These are phyloP conservation scores for Pelvicachromis taeniatus DNA, from an alignment of 2,113 vertebrate species.

Conservation along the genomic window DNA sequence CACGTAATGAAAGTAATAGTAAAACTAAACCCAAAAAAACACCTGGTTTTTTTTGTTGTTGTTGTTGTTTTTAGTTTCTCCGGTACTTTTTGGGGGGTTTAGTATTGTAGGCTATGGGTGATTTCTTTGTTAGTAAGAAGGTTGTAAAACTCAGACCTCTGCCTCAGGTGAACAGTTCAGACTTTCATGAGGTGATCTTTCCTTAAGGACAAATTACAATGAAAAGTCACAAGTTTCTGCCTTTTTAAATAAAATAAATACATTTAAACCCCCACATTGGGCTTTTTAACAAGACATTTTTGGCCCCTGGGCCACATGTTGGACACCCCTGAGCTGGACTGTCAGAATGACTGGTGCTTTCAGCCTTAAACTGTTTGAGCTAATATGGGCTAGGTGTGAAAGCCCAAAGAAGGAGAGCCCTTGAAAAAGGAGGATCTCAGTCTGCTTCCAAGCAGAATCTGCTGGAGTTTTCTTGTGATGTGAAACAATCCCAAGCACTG, in stretches of 20 bases:
- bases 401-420: background rate
- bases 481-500: background rate
- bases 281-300: background rate
- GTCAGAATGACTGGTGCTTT: background rate
- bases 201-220: background rate
- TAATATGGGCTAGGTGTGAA: background rate
- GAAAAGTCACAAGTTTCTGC: background rate
- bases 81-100: background rate
- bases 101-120: background rate
- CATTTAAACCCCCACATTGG: background rate
- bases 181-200: background rate
- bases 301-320: background rate
- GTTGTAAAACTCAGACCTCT: background rate
- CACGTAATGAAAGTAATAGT: no score
- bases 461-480: background rate
- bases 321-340: background rate
- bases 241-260: accelerated
- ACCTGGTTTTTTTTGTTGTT: background rate
- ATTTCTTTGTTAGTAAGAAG: background rate
- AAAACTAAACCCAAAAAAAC: no score
- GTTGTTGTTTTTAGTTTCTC: background rate
- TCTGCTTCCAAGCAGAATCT: background rate
- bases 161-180: background rate
- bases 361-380: background rate
- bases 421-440: background rate